Conservation (phyloP, 1,140 invertebrate species). For the Drosophila albomicans region DNA sequence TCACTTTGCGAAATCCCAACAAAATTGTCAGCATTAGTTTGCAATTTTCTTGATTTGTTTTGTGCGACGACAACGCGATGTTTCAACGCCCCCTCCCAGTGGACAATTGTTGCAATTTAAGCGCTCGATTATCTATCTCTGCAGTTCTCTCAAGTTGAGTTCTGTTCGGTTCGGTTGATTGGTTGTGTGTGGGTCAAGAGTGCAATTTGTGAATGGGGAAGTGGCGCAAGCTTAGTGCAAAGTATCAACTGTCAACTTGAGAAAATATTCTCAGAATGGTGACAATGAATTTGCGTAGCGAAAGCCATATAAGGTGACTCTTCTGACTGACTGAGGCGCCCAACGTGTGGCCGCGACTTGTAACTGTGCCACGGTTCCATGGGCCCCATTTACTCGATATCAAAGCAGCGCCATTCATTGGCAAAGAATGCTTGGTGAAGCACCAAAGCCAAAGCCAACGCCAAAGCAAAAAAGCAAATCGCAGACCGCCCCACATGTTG, state of each 20-base stretch:
- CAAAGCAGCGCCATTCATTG: slow-evolving; percentile 61
- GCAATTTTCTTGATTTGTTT: slow-evolving; percentile 30
- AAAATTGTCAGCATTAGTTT: slow-evolving; percentile 31
- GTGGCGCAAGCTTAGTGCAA: slow-evolving; percentile 12
- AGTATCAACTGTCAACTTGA: slow-evolving; percentile 25
- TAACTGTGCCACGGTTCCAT: slow-evolving; percentile 25
- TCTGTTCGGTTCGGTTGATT: slow-evolving; percentile 7
- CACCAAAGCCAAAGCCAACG: background rate
- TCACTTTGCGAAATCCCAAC: slow-evolving; percentile 19
- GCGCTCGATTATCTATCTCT: slow-evolving; percentile 15
- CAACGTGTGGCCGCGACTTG: background rate
- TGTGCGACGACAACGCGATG: background rate
- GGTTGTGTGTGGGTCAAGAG: slow-evolving; percentile 31
- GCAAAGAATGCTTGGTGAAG: slow-evolving; percentile 21
- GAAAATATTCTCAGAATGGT: slow-evolving; percentile 14
- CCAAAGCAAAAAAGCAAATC: slow-evolving; percentile 36
- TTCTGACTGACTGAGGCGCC: slow-evolving; percentile 2
- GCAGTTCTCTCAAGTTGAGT: slow-evolving; percentile 2
- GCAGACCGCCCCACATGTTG: slow-evolving; percentile 50
- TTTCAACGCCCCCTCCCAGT: slow-evolving; percentile 26
- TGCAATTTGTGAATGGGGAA: slow-evolving; percentile 39
- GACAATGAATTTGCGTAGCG: slow-evolving; percentile 55
- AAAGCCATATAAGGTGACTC: slow-evolving; percentile 56
- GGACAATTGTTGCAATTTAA: slow-evolving; percentile 34
- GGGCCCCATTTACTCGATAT: slow-evolving; percentile 42